These are phyloP conservation scores for Podilymbus podiceps DNA, from an alignment of 2,113 vertebrate genomes.

Conservation along the genomic window DNA sequence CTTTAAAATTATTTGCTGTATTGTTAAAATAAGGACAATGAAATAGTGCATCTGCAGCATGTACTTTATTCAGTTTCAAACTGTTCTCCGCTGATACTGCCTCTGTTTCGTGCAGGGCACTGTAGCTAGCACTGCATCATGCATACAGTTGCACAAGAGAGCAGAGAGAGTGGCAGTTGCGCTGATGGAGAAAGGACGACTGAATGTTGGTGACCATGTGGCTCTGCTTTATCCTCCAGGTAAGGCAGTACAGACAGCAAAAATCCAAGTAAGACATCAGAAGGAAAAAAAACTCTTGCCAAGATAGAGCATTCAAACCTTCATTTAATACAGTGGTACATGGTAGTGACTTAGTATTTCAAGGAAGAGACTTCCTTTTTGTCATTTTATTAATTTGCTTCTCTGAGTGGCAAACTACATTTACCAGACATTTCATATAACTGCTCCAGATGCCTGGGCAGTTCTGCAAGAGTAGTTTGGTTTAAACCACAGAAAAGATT, in stretches of 20 bases:
- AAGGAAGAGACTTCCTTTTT: not conserved
- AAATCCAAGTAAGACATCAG: not conserved
- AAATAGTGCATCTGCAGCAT: not conserved
- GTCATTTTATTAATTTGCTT: not conserved
- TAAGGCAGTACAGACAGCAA: conserved; percentile 39
- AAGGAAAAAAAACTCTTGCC: not conserved
- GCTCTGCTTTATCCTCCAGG: conserved; percentile 95
- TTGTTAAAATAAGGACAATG: not conserved
- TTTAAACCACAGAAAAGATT: not conserved
- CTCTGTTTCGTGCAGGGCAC: conserved; percentile 78
- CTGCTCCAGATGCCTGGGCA: not conserved
- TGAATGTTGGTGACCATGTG: conserved; percentile 90
- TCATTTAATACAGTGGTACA: not conserved
- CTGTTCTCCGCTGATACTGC: not conserved
- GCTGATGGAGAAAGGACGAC: conserved; percentile 83
- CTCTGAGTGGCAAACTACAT: not conserved
- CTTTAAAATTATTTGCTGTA: not conserved
- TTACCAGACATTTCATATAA: not conserved
- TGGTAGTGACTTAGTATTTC: not conserved
- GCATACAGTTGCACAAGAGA: conserved; percentile 91
- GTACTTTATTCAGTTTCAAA: not conserved
- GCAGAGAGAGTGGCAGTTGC: conserved; percentile 89
- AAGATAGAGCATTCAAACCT: not conserved
- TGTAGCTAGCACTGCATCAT: conserved; percentile 87
- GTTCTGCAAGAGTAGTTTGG: not conserved